These are phyloP conservation scores for Pavo muticus DNA, from an alignment of 2,113 vertebrate genomes.

Conservation along the genomic window DNA sequence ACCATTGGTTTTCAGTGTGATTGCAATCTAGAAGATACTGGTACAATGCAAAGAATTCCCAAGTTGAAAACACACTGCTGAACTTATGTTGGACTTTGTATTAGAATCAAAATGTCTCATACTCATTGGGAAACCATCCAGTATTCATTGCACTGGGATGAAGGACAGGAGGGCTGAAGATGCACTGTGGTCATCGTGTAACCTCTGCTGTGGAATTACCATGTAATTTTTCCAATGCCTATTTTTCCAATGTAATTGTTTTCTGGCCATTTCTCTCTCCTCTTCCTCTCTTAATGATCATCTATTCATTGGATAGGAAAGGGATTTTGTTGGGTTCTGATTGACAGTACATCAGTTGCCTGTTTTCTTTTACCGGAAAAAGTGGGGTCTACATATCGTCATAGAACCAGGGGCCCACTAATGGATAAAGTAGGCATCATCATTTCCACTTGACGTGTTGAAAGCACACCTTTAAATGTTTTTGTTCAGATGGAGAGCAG, in stretches of 20 bases:
- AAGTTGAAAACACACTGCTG: background rate
- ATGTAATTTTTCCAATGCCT: background rate
- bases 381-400: background rate
- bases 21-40: background rate
- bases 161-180: background rate
- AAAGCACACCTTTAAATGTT: background rate
- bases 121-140: background rate
- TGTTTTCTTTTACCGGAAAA: background rate
- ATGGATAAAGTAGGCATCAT: background rate
- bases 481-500: background rate
- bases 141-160: background rate
- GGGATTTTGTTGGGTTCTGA: conserved; percentile 15
- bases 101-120: background rate
- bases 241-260: background rate
- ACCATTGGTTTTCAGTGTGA: background rate
- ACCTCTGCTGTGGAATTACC: background rate
- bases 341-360: background rate
- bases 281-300: background rate
- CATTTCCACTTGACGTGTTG: background rate
- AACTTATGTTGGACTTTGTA: background rate
- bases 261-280: background rate
- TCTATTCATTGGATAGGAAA: background rate
- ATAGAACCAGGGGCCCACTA: background rate
- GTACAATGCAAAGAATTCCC: background rate
- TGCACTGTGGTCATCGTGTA: accelerated